phyloP scores from a whole-genome alignment of 2,113 vertebrate genomes.

The Anoplopoma fimbria region DNA sequence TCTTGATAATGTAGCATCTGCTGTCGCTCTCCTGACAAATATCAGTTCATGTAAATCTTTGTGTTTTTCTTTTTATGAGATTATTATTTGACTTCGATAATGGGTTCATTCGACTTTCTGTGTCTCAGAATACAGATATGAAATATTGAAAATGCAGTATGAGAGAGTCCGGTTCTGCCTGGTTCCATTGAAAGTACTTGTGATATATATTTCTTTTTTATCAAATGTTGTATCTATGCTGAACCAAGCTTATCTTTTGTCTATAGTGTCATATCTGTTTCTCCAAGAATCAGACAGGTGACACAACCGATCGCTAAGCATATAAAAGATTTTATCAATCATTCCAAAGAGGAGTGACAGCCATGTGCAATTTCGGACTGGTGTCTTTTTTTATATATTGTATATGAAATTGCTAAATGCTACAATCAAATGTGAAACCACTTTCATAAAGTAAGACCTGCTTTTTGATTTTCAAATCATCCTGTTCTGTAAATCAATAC shows the following conservation, averaged over 20 bases:
- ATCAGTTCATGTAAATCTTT: constrained; percentile 14
- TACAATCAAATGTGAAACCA: constrained; percentile 29
- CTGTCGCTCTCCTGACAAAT: constrained; percentile 40
- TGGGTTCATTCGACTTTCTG: constrained; percentile 1
- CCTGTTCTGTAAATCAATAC: constrained; percentile 23
- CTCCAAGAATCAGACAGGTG: constrained; percentile 35
- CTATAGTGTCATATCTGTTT: constrained; percentile 59
- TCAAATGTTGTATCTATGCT: neutral
- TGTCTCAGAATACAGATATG: constrained; percentile 10
- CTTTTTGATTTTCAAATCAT: constrained; percentile 32
- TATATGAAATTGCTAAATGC: constrained; percentile 23
- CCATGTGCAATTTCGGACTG: constrained; percentile 64
- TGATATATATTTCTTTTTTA: neutral
- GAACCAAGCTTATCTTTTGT: constrained; percentile 41
- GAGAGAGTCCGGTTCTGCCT: constrained; percentile 12
- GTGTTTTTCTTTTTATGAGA: constrained; percentile 29
- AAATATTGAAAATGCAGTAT: constrained; percentile 19
- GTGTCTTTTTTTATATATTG: constrained; percentile 59
- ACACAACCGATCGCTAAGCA: constrained; percentile 16
- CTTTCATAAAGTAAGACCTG: constrained; percentile 33
- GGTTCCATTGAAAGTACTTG: constrained; percentile 18
- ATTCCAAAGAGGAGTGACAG: constrained; percentile 64
- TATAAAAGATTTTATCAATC: constrained; percentile 33
- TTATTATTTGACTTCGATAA: constrained; percentile 25
- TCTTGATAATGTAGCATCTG: constrained; percentile 36